A percentile compares a stretch with the other conserved stretches of the same genome.
These are phyloP conservation scores for Patella depressa DNA, from an alignment of 2,888 invertebrate species.

Conservation along the genomic window DNA sequence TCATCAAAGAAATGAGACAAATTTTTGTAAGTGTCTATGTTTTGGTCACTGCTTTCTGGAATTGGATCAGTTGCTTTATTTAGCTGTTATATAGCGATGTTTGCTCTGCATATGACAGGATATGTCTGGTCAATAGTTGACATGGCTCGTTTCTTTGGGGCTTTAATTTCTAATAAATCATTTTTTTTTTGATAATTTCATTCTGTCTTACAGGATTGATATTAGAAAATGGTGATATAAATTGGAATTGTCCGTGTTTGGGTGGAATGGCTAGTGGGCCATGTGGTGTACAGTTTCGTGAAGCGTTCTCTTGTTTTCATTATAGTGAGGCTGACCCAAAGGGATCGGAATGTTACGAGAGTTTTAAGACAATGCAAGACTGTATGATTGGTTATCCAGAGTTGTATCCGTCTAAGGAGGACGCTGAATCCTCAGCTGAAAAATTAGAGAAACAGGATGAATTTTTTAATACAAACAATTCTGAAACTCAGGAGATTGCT, in stretches of 20 bases:
- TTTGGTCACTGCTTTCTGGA: too few relatives aligned
- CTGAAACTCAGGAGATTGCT: too few relatives aligned
- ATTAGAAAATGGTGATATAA: slow-evolving; percentile 88
- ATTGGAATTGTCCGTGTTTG: slow-evolving; percentile 97
- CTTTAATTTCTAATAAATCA: not conserved
- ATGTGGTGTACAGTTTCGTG: slow-evolving; percentile 92
- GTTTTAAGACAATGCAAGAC: slow-evolving; percentile 85
- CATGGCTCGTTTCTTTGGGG: too few relatives aligned
- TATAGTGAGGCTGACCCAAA: slow-evolving; percentile 85
- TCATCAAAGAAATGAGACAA: too few relatives aligned
- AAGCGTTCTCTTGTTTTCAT: slow-evolving; percentile 96
- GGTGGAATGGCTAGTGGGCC: slow-evolving; percentile 98
- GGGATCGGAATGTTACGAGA: slow-evolving; percentile 91
- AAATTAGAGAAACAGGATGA: too few relatives aligned
- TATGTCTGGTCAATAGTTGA: too few relatives aligned
- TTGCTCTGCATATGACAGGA: too few relatives aligned
- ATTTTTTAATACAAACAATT: too few relatives aligned
- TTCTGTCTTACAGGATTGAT: slow-evolving; percentile 81
- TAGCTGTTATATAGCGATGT: too few relatives aligned
- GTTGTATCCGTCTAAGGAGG: slow-evolving; percentile 75
- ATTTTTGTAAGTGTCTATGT: too few relatives aligned
- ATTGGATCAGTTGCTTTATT: too few relatives aligned
- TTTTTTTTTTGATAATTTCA: slow-evolving; percentile 10
- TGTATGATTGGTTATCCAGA: slow-evolving; percentile 91
- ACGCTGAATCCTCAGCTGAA: too few relatives aligned